Evolutionary conservation across 2,888 invertebrate genomes (phyloP), one percentile per base, ranked within the genome.

Genomic region (Aspidiotus rigidus): DNA sequence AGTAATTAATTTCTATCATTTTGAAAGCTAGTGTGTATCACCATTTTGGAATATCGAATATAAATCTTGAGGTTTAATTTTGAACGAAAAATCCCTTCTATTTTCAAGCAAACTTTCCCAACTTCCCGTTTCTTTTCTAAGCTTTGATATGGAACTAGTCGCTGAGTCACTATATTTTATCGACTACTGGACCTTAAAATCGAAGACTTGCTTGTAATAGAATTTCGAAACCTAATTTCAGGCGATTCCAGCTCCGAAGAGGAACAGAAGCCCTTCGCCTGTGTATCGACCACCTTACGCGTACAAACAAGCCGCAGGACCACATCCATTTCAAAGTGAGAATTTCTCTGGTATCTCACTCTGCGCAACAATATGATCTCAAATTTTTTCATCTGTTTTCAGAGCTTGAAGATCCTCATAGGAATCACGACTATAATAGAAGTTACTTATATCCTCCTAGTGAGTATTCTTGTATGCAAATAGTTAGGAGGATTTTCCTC

Each of bases 281-380:
- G 13, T 66, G 11, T 57, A 66, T 49, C 66, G 63, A 8, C n/a
- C 66, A 10, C 2, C 55, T 1, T 64, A 66, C 11, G 39, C n/a
- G 9, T 57, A 66, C n/a, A 69, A 62, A 44, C 69, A 69, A 56
- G 62, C 55, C 44, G 62, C 69, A 28, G 69, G 69, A 16, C 69
- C 69, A 16, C 69, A 69, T 56, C 54, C 69, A 2, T 69, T 69
- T 62, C 69, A 69, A 69, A 69, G 69, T 69, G 56, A 39, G 42
- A 56, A 63, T 63, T 1, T 28, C 7, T n/a, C 60, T 62, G n/a
- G 10, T 56, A 2, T 56, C 8, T 39, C 7, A 11, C 5, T 39
- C n/a, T 42, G 41, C 15, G 13, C 10, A 41, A 40, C 11, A 11
- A 39, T 28, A 13, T 60, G 13, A 28, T 7, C 13, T 60, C 7